Base-by-base conservation (phyloP, 2,113 vertebrate genomes). In the Camelus bactrianus region DNA sequence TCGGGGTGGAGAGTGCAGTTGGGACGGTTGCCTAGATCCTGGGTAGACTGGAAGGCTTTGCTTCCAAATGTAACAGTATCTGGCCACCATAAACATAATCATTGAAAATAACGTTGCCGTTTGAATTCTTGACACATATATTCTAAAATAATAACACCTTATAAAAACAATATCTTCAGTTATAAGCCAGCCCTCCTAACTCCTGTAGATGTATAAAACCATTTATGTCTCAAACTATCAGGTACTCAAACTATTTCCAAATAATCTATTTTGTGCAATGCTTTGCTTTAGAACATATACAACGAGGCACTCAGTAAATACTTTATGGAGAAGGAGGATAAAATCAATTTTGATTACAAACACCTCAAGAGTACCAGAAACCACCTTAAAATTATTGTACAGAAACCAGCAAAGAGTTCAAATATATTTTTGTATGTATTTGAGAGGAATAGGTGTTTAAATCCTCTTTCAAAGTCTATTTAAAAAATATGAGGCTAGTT, bases 141-240 rank as follows among this genome's bases (percentile, higher is more conserved):
- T 65, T 94, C 58, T n/a, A 70, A 92, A 94, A 80, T 91, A 97
- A 90, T 69, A 65, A 67, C 46, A 77, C 5, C 42, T 92, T 93
- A 62, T 76, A 80, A 91, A 97, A 97, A 84, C 35, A 96, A 73
- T 38, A 16, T n/a, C 35, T 86, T 83, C 38, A 62, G 60, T 84
- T 94, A 38, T 75, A 95, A 84, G 28, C 65, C 48, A 77, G 35
- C 3, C 19, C 30, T 94, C 26, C 46, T 82, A 76, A 90, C 62
- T 77, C 46, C 20, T 62, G 28, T 32, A 89, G 77, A 54, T 22
- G 32, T 35, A 35, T 94, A 77, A 90, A 95, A 91, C 65, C 17
- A 69, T 65, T 93, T 56, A 75, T 50, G 24, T 81, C 32, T 70
- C 46, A 80, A 72, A 86, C 73, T 64, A 28, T 73, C 93, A 46